These are phyloP conservation scores for Leptura quadrifasciata DNA, from an alignment of 2,888 invertebrate species.

Conservation along the genomic window DNA sequence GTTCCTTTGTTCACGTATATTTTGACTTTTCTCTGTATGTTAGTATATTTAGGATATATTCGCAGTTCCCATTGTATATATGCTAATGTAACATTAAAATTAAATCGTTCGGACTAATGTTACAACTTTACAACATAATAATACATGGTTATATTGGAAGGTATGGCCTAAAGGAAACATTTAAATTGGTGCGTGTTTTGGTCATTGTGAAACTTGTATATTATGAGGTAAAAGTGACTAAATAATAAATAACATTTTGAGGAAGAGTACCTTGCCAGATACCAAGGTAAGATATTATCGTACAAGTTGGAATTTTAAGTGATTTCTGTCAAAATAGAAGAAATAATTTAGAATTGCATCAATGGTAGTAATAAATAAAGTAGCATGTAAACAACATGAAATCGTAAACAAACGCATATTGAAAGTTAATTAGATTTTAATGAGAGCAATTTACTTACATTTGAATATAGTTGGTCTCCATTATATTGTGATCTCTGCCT, in stretches of 20 bases:
- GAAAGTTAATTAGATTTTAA: slow-evolving; percentile 50
- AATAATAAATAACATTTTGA: slow-evolving; percentile 27
- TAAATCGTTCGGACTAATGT: slow-evolving; percentile 18
- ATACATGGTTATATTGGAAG: slow-evolving; percentile 22
- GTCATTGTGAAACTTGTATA: slow-evolving; percentile 30
- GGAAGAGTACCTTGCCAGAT: slow-evolving; percentile 21
- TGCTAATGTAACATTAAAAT: slow-evolving; percentile 13
- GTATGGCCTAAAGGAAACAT: slow-evolving; percentile 33
- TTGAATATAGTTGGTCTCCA: slow-evolving; percentile 92
- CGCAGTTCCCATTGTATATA: neutral
- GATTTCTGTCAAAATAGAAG: slow-evolving; percentile 34
- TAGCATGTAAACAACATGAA: slow-evolving; percentile 41
- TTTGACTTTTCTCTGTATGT: no score
- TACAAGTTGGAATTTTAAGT: slow-evolving; percentile 35
- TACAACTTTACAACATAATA: neutral
- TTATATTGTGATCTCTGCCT: slow-evolving; percentile 91
- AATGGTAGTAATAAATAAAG: slow-evolving; percentile 39
- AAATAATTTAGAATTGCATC: slow-evolving; percentile 39
- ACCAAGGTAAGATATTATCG: slow-evolving; percentile 32
- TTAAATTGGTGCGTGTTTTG: slow-evolving; percentile 40
- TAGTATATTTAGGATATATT: no score
- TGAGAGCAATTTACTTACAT: slow-evolving; percentile 79
- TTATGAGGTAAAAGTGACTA: slow-evolving; percentile 12
- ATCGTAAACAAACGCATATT: slow-evolving; percentile 49
- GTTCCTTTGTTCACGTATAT: no score